Evolutionary conservation across 2,113 vertebrate genomes (phyloP).

Genomic region (Urocitellus parryii): DNA sequence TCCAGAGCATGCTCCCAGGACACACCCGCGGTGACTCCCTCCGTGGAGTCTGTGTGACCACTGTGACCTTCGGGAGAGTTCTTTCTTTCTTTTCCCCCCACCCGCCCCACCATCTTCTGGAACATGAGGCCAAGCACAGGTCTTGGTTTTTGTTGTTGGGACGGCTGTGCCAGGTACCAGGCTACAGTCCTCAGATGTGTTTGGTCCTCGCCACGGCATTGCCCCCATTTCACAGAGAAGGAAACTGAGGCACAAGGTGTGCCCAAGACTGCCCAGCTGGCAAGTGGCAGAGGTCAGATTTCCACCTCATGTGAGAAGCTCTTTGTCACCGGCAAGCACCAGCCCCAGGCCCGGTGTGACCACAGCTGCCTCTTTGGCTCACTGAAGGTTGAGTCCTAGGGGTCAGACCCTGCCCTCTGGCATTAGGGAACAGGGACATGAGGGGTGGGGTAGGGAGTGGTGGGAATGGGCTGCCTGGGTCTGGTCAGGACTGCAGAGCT

Average conservation of each 20-base stretch:
- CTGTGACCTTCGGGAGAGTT: rapidly evolving
- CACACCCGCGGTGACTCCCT: neutral
- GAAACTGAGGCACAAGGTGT: neutral
- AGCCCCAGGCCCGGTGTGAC: neutral
- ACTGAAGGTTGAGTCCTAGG: neutral
- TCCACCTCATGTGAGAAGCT: rapidly evolving
- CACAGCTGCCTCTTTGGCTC: neutral
- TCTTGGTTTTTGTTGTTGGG: neutral
- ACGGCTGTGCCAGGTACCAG: neutral
- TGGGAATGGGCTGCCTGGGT: too few species aligned
- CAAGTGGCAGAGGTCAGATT: neutral
- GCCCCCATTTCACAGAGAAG: neutral
- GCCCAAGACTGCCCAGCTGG: neutral
- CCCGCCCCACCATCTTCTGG: neutral
- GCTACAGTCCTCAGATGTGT: neutral
- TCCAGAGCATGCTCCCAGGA: rapidly evolving
- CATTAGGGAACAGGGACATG: neutral
- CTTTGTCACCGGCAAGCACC: neutral
- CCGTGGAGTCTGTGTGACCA: too few species aligned
- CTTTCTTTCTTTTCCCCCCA: rapidly evolving
- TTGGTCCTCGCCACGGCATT: neutral
- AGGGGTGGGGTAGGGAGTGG: neutral
- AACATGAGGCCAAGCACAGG: rapidly evolving
- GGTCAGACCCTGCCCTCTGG: too few species aligned
- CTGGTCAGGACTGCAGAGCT: too few species aligned